Base-by-base conservation (phyloP, 2,888 invertebrate genomes). In the Hyalella azteca region DNA sequence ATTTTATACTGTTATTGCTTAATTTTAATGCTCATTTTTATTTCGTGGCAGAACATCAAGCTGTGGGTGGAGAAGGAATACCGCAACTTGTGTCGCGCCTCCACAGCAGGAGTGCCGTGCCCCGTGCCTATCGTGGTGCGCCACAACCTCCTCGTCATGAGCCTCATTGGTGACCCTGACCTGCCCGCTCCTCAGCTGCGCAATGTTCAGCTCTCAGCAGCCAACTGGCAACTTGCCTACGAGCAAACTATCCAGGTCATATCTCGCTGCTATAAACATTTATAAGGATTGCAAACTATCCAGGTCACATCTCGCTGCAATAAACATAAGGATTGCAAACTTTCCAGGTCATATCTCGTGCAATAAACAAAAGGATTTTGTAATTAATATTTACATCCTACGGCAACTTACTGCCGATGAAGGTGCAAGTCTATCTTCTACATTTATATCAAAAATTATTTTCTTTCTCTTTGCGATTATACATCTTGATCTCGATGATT, bases 1-100 rank as follows among this genome's bases (percentile, higher is more conserved):
- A n/a, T n/a, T n/a, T n/a, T n/a, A n/a, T n/a, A n/a, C n/a, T n/a
- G n/a, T n/a, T n/a, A n/a, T n/a, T n/a, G n/a, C n/a, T n/a, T n/a
- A n/a, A n/a, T n/a, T n/a, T n/a, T n/a, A n/a, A n/a, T n/a, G n/a
- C n/a, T n/a, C n/a, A n/a, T n/a, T n/a, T 29, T 66, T 29, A 40
- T 26, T 78, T 1, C 4, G 13, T 50, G 60, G 19, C 80, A 80
- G 82, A 49, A 77, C 75, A 89, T 92, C 85, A 89, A 89, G 85
- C 87, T 91, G 80, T 92, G 91, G 91, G 91, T 91, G 0, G 91
- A 91, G 86, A 91, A 91, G 86, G 91, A 92, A 86, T 88, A 89
- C 86, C 88, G 90, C 85, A 92, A 91, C 86, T 86, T 91, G 36
- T 88, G 87, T 59, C 88, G 90, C 80, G 89, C 91, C 87, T 86